Evolutionary conservation across 1,140 invertebrate genomes (phyloP), one percentile per base, ranked within the genome.

Genomic region (Drosophila repletoides): DNA sequence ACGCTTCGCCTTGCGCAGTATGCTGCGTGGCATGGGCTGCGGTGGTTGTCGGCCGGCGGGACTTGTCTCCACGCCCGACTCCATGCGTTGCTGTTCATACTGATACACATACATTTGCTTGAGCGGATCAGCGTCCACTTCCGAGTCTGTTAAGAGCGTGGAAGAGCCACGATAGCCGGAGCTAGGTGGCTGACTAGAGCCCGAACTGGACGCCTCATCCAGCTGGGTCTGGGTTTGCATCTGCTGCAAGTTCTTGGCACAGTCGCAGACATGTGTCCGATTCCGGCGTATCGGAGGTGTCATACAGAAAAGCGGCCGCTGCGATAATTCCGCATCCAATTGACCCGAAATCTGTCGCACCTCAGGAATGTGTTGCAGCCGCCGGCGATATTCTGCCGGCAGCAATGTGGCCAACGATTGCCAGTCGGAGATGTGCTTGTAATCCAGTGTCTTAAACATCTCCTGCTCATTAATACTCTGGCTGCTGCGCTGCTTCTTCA

Each of bases 341-440:
- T 84, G 60, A 29, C 58, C 59, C 48, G 77, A 36, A 43, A 83
- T 92, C 7, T 76, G 71, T 19, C 80, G 73, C 63, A 84, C 93
- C 91, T 96, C 95, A 6, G 95, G 95, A 71, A 96, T 92, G 89
- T 96, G 95, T 49, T 95, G 92, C 48, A 96, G 83, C 53, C 91
- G 92, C 67, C 93, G 92, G 55, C 93, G 93, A 83, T 96, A 96
- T 88, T 98, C 96, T 46, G 92, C 91, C 0, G 97, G 97, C 31
- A 98, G 88, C 12, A 98, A 91, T 46, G 97, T 95, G 59, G 95
- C 96, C 26, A 98, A 91, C 0, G 96, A 97, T 81, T 97, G 95
- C 97, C 97, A 98, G 87, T 98, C 97, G 77, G 94, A 93, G 5
- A 98, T 94, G 76, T 97, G 96, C 15, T 93, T 93, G 60, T 97